A percentile compares a stretch with the other conserved stretches of the same genome.
phyloP scores from a whole-genome alignment of 2,797 vertebrate genomes.

The Monodelphis domestica region DNA sequence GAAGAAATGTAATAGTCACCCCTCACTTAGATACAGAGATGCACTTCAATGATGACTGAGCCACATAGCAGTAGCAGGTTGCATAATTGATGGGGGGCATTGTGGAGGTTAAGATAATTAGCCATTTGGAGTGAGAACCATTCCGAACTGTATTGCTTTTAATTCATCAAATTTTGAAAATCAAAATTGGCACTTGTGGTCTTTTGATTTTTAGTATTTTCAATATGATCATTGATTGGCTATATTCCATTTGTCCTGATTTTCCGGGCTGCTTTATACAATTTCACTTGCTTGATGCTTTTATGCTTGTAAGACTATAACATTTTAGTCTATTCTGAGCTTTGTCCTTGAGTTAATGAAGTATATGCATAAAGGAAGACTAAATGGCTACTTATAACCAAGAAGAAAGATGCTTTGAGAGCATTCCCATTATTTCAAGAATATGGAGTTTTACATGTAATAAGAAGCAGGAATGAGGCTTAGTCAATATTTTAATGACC shows the following conservation, averaged over 20 bases:
- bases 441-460: background rate
- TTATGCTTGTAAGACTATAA: conserved; percentile 14
- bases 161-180: conserved; percentile 2
- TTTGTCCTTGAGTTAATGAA: background rate
- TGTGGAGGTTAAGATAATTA: background rate
- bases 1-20: background rate
- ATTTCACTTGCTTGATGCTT: background rate
- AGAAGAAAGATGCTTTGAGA: background rate
- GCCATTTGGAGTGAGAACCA: background rate
- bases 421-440: background rate
- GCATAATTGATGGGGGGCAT: background rate
- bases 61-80: background rate
- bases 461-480: background rate
- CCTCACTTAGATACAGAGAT: background rate
- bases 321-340: background rate
- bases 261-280: background rate
- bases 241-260: background rate
- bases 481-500: background rate
- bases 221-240: background rate
- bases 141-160: background rate
- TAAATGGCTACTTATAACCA: background rate
- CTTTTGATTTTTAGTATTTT: background rate
- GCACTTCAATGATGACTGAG: background rate
- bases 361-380: background rate
- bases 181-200: background rate